These are phyloP conservation scores for Stenolophus ochropezus DNA, from an alignment of 2,888 invertebrate species.

Conservation along the genomic window DNA sequence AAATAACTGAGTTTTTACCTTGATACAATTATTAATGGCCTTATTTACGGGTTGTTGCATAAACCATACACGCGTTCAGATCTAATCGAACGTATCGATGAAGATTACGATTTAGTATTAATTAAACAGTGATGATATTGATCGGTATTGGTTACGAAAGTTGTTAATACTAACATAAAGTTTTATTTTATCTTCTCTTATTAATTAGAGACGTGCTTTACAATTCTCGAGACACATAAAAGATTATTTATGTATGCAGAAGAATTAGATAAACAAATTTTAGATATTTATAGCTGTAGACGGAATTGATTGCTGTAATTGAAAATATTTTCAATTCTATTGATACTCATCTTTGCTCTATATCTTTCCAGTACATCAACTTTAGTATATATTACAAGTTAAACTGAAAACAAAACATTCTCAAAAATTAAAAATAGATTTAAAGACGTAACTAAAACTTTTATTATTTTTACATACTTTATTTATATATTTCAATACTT, in stretches of 20 bases:
- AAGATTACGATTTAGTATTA: slow-evolving; percentile 19
- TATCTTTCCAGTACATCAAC: no score
- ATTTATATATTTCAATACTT: no score
- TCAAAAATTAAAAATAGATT: no score
- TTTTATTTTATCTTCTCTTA: slow-evolving; percentile 27
- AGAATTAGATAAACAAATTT: slow-evolving; percentile 28
- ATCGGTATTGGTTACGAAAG: slow-evolving; percentile 37
- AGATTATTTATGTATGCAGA: slow-evolving; percentile 37
- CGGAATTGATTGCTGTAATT: not conserved
- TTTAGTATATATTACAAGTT: no score
- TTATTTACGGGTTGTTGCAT: slow-evolving; percentile 24
- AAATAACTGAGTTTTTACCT: no score
- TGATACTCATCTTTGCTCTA: not conserved
- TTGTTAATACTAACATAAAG: slow-evolving; percentile 35
- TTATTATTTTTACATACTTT: no score
- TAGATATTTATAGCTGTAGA: not conserved
- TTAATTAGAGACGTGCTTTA: slow-evolving; percentile 15
- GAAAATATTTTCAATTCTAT: not conserved
- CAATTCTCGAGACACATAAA: slow-evolving; percentile 7
- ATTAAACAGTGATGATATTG: slow-evolving; percentile 38
- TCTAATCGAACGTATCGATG: slow-evolving; percentile 33
- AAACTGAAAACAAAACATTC: no score
- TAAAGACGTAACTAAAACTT: no score
- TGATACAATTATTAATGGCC: no score
- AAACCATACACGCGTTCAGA: slow-evolving; percentile 25